A percentile compares a stretch with the other conserved stretches of the same genome.
Evolutionary conservation across 2,113 vertebrate species (phyloP).

Genomic region (Kobus ellipsiprymnus): DNA sequence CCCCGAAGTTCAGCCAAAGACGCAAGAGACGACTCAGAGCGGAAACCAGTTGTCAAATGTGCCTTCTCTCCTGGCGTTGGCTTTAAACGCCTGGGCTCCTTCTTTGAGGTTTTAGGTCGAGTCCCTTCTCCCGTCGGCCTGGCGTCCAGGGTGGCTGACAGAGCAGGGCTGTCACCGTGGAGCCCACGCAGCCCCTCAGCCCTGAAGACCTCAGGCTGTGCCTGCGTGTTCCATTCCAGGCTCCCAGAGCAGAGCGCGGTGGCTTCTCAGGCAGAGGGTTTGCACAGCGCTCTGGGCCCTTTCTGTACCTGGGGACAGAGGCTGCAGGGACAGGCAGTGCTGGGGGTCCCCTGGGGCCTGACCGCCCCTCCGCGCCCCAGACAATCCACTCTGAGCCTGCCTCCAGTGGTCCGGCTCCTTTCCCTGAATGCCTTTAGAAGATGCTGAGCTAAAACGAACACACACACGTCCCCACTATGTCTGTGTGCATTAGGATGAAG

Average conservation of each 20-base stretch:
- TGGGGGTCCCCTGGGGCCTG: not conserved
- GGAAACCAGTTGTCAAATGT: accelerated
- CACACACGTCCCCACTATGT: accelerated
- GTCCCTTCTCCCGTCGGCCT: accelerated
- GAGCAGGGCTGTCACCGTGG: no score
- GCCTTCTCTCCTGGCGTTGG: not conserved
- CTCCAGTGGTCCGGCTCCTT: accelerated
- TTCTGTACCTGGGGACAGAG: not conserved
- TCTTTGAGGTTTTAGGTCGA: not conserved
- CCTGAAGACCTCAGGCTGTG: not conserved
- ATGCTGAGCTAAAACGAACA: not conserved
- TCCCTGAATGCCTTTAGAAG: not conserved
- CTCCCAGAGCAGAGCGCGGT: not conserved
- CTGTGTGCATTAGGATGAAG: accelerated
- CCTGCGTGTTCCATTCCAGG: not conserved
- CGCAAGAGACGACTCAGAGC: not conserved
- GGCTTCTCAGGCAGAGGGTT: not conserved
- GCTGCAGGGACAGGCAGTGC: not conserved
- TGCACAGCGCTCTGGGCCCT: accelerated
- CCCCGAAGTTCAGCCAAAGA: not conserved
- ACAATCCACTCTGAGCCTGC: not conserved
- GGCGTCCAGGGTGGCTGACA: not conserved
- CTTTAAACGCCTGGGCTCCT: not conserved
- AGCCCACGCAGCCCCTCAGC: accelerated
- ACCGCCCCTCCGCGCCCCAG: not conserved